These are phyloP conservation scores for Pardalotus punctatus DNA, from an alignment of 2,113 vertebrate species.

Conservation along the genomic window DNA sequence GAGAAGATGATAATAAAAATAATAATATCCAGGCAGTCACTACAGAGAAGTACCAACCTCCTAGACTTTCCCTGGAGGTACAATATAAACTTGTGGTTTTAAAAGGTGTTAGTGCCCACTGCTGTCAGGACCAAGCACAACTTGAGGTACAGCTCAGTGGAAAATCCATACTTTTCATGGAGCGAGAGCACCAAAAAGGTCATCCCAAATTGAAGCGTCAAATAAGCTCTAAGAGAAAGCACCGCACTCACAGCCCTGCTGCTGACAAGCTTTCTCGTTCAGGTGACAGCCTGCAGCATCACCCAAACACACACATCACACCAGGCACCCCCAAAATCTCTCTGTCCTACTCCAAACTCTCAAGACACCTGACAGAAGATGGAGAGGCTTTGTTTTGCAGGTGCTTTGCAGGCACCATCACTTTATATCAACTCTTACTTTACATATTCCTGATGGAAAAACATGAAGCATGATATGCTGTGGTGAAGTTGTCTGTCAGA, in stretches of 20 bases:
- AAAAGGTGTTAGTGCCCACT: background rate
- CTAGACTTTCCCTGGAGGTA: background rate
- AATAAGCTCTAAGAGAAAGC: background rate
- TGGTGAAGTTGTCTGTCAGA: background rate
- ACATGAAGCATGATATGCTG: background rate
- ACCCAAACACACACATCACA: background rate
- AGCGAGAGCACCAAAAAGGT: background rate
- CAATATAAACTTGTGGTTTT: background rate
- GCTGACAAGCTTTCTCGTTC: background rate
- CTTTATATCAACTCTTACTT: background rate
- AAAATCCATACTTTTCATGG: background rate
- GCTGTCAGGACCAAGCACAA: background rate
- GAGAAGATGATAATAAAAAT: slow-evolving; percentile 33
- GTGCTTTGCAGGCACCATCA: background rate
- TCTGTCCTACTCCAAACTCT: background rate
- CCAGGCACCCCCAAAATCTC: background rate
- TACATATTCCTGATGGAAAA: background rate
- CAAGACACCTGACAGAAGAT: background rate
- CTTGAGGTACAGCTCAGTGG: background rate
- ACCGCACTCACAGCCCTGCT: accelerated
- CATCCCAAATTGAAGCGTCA: background rate
- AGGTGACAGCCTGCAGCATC: background rate
- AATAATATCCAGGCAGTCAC: background rate
- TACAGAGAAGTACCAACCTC: background rate
- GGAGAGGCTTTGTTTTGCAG: background rate